Conservation (phyloP, 2,797 vertebrate species). For the Luscinia megarhynchos region DNA sequence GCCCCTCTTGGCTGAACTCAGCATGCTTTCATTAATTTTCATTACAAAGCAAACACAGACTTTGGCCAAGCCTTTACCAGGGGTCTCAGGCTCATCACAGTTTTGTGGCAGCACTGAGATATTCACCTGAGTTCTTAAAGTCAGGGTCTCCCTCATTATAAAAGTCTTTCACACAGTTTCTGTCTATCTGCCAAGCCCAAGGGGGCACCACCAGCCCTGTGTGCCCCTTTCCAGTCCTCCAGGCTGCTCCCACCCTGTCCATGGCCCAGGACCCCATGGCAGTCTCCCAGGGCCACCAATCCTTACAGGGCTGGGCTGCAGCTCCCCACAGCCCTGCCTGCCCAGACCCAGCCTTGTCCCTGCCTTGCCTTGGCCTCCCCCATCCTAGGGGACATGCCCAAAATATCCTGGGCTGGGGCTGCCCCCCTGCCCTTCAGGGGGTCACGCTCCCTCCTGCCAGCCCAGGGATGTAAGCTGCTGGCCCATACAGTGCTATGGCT, state of each 20-base stretch:
- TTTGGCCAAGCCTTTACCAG: neutral
- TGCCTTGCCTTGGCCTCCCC: neutral
- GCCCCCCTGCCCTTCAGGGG: fast-evolving
- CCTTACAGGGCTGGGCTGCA: neutral
- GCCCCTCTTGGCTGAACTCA: neutral
- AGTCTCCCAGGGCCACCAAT: fast-evolving
- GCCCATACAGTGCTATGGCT: fast-evolving
- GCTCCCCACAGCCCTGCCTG: neutral
- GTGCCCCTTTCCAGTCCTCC: neutral
- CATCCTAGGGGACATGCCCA: neutral
- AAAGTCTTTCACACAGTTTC: neutral
- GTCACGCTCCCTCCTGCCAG: neutral
- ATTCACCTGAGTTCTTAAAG: neutral
- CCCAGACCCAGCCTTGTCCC: fast-evolving
- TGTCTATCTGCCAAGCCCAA: fast-evolving
- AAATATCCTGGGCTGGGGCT: neutral
- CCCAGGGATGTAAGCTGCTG: neutral
- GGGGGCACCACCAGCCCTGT: neutral
- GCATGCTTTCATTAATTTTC: neutral
- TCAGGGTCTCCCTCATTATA: neutral
- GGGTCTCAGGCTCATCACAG: neutral
- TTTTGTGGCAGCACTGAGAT: neutral
- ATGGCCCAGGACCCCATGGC: fast-evolving
- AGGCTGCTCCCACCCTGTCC: fast-evolving
- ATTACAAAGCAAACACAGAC: neutral